Conservation (phyloP, 1,140 invertebrate genomes). For the Cheumatopsyche charites region DNA sequence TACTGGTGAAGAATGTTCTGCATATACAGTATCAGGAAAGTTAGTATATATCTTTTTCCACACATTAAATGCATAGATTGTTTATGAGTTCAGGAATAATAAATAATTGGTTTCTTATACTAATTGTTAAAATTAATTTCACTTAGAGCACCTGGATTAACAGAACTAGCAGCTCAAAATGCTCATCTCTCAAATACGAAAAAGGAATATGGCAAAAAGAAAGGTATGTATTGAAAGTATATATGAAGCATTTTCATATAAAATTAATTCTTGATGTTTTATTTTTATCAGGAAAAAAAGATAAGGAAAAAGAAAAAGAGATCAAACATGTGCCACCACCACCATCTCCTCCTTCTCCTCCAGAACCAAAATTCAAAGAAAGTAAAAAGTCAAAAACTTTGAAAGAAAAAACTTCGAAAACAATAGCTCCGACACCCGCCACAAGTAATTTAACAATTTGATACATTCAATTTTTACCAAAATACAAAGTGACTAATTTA, state of each 20-base stretch:
- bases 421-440: slow-evolving; percentile 29
- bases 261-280: no score
- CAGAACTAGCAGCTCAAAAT: slow-evolving; percentile 43
- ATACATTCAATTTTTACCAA: neutral
- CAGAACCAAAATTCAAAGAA: slow-evolving; percentile 56
- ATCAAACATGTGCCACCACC: slow-evolving; percentile 38
- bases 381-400: slow-evolving; percentile 56
- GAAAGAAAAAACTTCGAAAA: slow-evolving; percentile 50
- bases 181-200: slow-evolving; percentile 8
- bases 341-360: slow-evolving; percentile 51
- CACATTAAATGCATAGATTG: no score
- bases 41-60: slow-evolving; percentile 51
- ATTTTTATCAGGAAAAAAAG: slow-evolving; percentile 25
- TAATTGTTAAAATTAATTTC: slow-evolving; percentile 1
- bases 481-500: slow-evolving; percentile 12
- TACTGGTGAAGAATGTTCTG: slow-evolving; percentile 65
- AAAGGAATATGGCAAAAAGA: slow-evolving; percentile 16
- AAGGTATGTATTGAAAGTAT: neutral
- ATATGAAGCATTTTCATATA: slow-evolving; percentile 1
- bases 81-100: neutral
- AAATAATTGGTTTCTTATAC: slow-evolving; percentile 5
- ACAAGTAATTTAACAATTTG: slow-evolving; percentile 34
- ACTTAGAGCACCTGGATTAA: slow-evolving; percentile 33
- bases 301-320: slow-evolving; percentile 44
- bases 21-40: slow-evolving; percentile 64